Evolutionary conservation across 2,888 invertebrate genomes (phyloP).

Genomic region (Quadroppia sp.): DNA sequence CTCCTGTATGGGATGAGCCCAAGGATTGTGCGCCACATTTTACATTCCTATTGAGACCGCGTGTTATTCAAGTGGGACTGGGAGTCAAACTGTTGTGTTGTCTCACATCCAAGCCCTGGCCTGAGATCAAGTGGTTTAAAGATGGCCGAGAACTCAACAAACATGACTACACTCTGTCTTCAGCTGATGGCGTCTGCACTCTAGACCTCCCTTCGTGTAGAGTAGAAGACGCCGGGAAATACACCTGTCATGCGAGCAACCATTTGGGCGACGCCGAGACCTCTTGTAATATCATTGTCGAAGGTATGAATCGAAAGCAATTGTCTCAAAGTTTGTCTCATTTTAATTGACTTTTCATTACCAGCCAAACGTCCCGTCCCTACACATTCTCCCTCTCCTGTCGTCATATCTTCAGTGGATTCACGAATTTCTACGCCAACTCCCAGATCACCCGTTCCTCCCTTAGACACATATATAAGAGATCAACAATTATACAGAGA

Average conservation of each 20-base stretch:
- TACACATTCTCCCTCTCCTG: conserved; percentile 38
- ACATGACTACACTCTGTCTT: conserved; percentile 82
- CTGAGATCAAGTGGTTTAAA: conserved; percentile 77
- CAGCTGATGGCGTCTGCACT: conserved; percentile 91
- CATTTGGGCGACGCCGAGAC: conserved; percentile 92
- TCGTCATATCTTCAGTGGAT: conserved; percentile 43
- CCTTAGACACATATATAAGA: conserved; percentile 43
- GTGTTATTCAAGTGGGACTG: conserved; percentile 87
- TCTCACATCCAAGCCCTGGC: conserved; percentile 87
- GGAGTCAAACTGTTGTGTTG: conserved; percentile 98
- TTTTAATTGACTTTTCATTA: background rate
- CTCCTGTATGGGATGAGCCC: conserved; percentile 77
- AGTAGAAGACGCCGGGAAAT: conserved; percentile 92
- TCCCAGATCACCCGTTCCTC: conserved; percentile 43
- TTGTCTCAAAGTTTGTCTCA: background rate
- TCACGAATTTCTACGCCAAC: conserved; percentile 43
- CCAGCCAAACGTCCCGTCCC: conserved; percentile 28
- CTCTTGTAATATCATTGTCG: conserved; percentile 88
- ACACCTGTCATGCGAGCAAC: conserved; percentile 89
- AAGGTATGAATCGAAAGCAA: conserved; percentile 52
- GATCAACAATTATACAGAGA: too few relatives aligned
- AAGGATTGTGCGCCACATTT: conserved; percentile 90
- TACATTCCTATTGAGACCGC: conserved; percentile 96
- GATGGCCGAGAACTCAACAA: conserved; percentile 85
- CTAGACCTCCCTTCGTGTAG: conserved; percentile 93